Evolutionary conservation across 2,113 vertebrate species (phyloP).

Genomic region (Promerops cafer): DNA sequence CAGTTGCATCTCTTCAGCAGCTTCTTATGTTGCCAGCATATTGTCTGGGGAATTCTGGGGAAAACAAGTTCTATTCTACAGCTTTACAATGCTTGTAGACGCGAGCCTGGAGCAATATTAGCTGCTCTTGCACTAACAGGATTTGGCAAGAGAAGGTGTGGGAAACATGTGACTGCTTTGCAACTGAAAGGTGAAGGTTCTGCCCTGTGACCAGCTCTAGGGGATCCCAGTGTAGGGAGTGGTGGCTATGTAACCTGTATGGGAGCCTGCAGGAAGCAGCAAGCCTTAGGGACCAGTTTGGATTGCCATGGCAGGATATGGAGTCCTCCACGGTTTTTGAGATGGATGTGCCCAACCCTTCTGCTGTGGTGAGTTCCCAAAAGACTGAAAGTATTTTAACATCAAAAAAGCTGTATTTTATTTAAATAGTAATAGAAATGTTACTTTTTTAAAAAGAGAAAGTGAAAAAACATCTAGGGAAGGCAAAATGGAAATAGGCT

Average conservation of each 20-base stretch:
- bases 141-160: background rate
- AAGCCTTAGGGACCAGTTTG: background rate
- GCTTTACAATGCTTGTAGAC: accelerated
- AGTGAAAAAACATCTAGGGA: background rate
- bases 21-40: background rate
- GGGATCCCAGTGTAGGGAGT: background rate
- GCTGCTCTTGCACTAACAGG: background rate
- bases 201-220: background rate
- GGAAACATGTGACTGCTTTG: background rate
- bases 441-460: background rate
- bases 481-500: background rate
- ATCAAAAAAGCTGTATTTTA: background rate
- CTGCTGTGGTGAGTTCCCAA: background rate
- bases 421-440: background rate
- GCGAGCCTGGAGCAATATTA: accelerated
- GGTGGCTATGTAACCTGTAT: background rate
- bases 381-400: background rate
- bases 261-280: background rate
- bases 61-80: background rate
- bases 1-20: background rate
- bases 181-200: background rate
- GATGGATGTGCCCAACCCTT: background rate
- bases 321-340: background rate
- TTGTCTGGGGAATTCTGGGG: background rate
- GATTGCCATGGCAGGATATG: background rate